phyloP scores from a whole-genome alignment of 2,797 vertebrate species.

The Thamnophis elegans region DNA sequence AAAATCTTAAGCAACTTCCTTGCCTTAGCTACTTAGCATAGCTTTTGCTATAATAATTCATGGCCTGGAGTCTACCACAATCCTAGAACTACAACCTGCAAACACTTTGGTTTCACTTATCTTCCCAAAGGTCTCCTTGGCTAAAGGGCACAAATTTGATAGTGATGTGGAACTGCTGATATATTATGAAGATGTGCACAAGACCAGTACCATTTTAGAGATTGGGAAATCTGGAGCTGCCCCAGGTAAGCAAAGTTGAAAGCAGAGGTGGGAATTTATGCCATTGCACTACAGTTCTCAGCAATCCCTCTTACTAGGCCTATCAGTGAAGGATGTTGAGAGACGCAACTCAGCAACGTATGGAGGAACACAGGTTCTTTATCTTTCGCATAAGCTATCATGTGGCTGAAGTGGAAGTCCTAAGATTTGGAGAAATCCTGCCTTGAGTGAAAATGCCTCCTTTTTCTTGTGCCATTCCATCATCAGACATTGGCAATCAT shows the following conservation, averaged over 20 bases:
- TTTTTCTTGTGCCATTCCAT: too few relatives aligned
- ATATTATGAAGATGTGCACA: slow-evolving; percentile 78
- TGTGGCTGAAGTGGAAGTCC: background rate
- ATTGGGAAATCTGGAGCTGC: slow-evolving; percentile 40
- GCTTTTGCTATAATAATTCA: background rate
- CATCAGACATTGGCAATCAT: too few relatives aligned
- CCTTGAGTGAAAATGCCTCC: background rate
- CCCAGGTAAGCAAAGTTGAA: background rate
- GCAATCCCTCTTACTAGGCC: background rate
- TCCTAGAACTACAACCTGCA: background rate
- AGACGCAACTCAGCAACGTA: background rate
- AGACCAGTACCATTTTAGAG: slow-evolving; percentile 79
- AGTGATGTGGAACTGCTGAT: slow-evolving; percentile 76
- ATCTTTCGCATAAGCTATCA: background rate
- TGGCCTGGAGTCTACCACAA: background rate
- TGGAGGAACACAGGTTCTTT: background rate
- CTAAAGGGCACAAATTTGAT: slow-evolving; percentile 79
- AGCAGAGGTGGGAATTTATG: background rate
- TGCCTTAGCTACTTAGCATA: background rate
- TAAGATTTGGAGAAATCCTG: background rate
- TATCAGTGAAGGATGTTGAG: background rate
- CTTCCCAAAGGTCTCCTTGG: slow-evolving; percentile 72
- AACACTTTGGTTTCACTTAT: background rate
- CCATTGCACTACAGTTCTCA: background rate
- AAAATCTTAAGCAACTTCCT: background rate